Evolutionary conservation across 2,797 vertebrate genomes (phyloP).

Genomic region (Nasua narica): DNA sequence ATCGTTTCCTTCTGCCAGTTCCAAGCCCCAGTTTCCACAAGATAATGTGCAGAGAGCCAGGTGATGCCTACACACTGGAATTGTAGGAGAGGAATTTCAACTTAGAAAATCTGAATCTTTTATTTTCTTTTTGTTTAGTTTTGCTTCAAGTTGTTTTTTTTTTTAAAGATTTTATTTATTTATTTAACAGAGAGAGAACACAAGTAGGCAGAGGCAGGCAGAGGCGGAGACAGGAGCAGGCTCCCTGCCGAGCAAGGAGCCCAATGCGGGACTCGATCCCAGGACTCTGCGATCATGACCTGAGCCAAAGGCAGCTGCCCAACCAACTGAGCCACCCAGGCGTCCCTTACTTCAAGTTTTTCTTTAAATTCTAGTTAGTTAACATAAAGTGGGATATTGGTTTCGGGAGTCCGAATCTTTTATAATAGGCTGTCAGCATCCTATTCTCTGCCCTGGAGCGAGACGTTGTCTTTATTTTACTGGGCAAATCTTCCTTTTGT

Average conservation of each 20-base stretch:
- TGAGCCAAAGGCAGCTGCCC: not conserved
- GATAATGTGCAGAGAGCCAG: not conserved
- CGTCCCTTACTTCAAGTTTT: not conserved
- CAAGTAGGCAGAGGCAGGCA: too few species aligned
- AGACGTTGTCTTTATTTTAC: not conserved
- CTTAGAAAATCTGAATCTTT: not conserved
- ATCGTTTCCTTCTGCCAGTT: not conserved
- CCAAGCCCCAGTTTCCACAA: not conserved
- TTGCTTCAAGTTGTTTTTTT: too few species aligned
- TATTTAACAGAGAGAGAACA: too few species aligned
- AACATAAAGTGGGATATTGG: not conserved
- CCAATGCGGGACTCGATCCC: too few species aligned
- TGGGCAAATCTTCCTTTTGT: not conserved
- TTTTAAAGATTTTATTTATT: too few species aligned
- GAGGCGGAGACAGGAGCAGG: too few species aligned
- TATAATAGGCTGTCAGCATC: not conserved
- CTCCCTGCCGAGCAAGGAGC: too few species aligned
- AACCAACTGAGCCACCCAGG: too few species aligned
- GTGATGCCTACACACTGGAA: accelerated
- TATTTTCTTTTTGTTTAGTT: not conserved
- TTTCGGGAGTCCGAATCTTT: not conserved
- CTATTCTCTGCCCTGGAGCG: not conserved
- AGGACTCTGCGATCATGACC: too few species aligned
- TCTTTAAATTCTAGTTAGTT: not conserved
- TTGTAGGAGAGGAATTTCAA: not conserved